Conservation (phyloP, 1,140 invertebrate genomes). For the Drosophila sturtevanti region DNA sequence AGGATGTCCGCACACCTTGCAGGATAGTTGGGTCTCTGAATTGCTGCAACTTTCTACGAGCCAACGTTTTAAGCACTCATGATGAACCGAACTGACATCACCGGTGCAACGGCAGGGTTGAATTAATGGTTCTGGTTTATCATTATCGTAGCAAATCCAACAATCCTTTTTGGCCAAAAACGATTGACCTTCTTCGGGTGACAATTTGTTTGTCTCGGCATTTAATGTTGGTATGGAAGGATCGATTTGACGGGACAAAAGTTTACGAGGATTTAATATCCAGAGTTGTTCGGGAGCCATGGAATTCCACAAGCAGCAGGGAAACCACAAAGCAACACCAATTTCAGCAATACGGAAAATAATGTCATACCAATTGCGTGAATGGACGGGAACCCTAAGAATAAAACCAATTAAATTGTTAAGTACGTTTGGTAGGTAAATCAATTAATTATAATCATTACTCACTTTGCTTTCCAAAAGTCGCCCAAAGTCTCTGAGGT, state of each 20-base stretch:
- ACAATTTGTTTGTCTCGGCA: slow-evolving; percentile 72
- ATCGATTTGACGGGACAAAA: slow-evolving; percentile 87
- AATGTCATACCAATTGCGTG: slow-evolving; percentile 95
- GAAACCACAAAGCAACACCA: slow-evolving; percentile 97
- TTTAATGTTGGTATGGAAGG: slow-evolving; percentile 79
- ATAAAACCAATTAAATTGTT: slow-evolving; percentile 25
- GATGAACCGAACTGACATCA: slow-evolving; percentile 94
- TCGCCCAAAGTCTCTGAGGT: slow-evolving; percentile 94
- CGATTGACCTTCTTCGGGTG: slow-evolving; percentile 83
- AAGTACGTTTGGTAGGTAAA: not conserved
- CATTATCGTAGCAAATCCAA: slow-evolving; percentile 96
- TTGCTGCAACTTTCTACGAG: slow-evolving; percentile 87
- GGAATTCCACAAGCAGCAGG: slow-evolving; percentile 97
- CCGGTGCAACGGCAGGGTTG: slow-evolving; percentile 95
- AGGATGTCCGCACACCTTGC: slow-evolving; percentile 91
- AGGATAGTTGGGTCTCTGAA: slow-evolving; percentile 86
- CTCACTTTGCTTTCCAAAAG: slow-evolving; percentile 95
- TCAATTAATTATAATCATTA: slow-evolving; percentile 27
- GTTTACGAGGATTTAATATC: slow-evolving; percentile 95
- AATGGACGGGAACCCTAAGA: slow-evolving; percentile 92
- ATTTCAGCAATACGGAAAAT: slow-evolving; percentile 95
- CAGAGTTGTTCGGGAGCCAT: slow-evolving; percentile 96
- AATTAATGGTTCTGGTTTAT: slow-evolving; percentile 91
- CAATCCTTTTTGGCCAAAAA: slow-evolving; percentile 88
- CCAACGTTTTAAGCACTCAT: slow-evolving; percentile 95